Conservation (phyloP, 2,797 vertebrate species). For the Xyrichtys novacula region DNA sequence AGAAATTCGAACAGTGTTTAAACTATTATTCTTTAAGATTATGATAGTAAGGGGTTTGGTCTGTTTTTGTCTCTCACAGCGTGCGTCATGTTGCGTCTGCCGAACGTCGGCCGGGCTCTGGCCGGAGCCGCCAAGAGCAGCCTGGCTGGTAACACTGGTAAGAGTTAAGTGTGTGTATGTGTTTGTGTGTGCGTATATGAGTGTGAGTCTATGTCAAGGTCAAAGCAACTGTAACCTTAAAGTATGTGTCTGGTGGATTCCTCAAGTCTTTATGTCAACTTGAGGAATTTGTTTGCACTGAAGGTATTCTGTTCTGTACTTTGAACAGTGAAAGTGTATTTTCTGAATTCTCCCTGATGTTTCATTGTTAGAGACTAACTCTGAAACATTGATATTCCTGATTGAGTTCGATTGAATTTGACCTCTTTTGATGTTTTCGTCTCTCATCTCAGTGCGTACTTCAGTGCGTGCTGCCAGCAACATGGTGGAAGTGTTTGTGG, state of each 20-base stretch:
- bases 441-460: slow-evolving; percentile 80
- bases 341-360: not conserved
- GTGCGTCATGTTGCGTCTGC: slow-evolving; percentile 87
- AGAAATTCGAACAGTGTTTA: no score
- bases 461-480: slow-evolving; percentile 89
- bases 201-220: not conserved
- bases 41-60: not conserved
- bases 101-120: slow-evolving; percentile 80
- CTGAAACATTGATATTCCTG: not conserved
- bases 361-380: no score
- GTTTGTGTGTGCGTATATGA: not conserved
- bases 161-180: slow-evolving; percentile 5
- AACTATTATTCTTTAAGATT: no score
- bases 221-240: not conserved
- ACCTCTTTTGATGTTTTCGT: slow-evolving; percentile 12
- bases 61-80: slow-evolving; percentile 45
- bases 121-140: slow-evolving; percentile 80
- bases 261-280: not conserved
- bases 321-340: not conserved
- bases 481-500: slow-evolving; percentile 97
- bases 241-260: no score
- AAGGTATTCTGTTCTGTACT: not conserved
- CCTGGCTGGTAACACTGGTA: slow-evolving; percentile 78
- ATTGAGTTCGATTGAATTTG: not conserved
- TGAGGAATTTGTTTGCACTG: not conserved